Evolutionary conservation across 2,888 invertebrate species (phyloP), one percentile per base, ranked within the genome.

Genomic region (Sarcophaga carnaria): DNA sequence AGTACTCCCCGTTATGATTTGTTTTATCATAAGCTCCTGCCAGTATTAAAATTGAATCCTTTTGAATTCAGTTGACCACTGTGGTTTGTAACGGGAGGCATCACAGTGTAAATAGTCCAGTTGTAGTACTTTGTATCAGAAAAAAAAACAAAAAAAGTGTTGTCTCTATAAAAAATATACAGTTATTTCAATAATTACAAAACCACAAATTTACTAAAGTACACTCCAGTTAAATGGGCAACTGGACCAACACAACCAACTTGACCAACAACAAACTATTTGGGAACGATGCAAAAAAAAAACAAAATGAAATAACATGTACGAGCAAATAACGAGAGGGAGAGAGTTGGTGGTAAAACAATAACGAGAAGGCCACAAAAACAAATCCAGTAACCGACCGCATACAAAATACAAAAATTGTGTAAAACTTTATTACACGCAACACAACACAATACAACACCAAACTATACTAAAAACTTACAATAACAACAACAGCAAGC

Each of bases 181-280:
- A 91, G 92, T 91, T 91, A 92, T 92, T 92, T 92, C 92, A 92
- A 92, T 92, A 92, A 92, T 92, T 92, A 90, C 92, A 90, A 92
- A 92, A 91, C 92, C 92, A 91, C 92, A 92, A 92, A 92, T 92
- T 92, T 91, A 92, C 92, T 92, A 90, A 90, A 90, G 90, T 91
- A 90, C 77, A 79, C 84, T 77, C 78, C 78, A 82, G 86, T 72
- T 83, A 80, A 83, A 85, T 72, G 83, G 74, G 79, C 78, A 83
- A 77, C 84, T 79, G 84, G 67, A 67, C 71, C 27, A 79, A 75
- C 76, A 60, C 72, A 80, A 79, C 64, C 82, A 82, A 84, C 76
- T 67, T 37, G 62, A 75, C 83, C 83, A 83, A 78, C 86, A 83
- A 75, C 77, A 80, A 83, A 81, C 80, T 82, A 76, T 85, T 76